Percentiles rank a stretch among this genome's conserved stretches.
Evolutionary conservation across 2,888 invertebrate genomes (phyloP).

Genomic region (Drosophila borealis): DNA sequence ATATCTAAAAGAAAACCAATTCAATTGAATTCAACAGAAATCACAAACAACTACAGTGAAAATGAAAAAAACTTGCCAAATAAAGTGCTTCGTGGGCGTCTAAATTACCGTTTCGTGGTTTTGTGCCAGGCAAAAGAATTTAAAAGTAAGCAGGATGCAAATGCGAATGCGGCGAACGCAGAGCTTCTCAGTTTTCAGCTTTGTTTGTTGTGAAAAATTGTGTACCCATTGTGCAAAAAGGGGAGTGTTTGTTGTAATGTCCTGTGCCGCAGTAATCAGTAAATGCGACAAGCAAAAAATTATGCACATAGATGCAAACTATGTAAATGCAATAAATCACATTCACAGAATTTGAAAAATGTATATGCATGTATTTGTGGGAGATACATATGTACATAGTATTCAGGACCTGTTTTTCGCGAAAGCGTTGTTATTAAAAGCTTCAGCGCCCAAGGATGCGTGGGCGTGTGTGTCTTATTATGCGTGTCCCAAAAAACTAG

Average conservation of each 20-base stretch:
- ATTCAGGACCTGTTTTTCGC: not conserved
- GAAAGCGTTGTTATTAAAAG: constrained; percentile 22
- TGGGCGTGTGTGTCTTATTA: constrained; percentile 29
- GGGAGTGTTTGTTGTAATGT: constrained; percentile 57
- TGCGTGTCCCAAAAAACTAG: constrained; percentile 22
- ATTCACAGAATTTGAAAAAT: constrained; percentile 1
- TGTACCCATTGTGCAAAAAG: constrained; percentile 68
- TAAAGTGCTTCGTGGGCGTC: constrained; percentile 35
- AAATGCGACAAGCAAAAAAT: constrained; percentile 23
- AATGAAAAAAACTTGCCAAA: constrained; percentile 41
- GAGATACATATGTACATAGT: constrained; percentile 1
- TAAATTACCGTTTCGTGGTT: constrained; percentile 26
- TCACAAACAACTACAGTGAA: constrained; percentile 17
- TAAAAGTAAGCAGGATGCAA: constrained; percentile 46
- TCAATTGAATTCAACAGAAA: constrained; percentile 12
- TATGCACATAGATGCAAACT: constrained; percentile 25
- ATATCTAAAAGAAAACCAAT: constrained; percentile 6
- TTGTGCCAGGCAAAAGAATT: constrained; percentile 30
- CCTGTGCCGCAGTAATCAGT: not conserved
- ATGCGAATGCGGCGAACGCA: constrained; percentile 28
- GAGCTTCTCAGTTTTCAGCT: constrained; percentile 40
- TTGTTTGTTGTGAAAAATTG: constrained; percentile 80
- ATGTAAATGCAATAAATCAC: constrained; percentile 23
- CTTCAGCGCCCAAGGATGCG: constrained; percentile 6
- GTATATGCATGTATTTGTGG: too few species aligned